These are phyloP conservation scores for Oncorhynchus tshawytscha DNA, from an alignment of 2,113 vertebrate genomes.

Conservation along the genomic window DNA sequence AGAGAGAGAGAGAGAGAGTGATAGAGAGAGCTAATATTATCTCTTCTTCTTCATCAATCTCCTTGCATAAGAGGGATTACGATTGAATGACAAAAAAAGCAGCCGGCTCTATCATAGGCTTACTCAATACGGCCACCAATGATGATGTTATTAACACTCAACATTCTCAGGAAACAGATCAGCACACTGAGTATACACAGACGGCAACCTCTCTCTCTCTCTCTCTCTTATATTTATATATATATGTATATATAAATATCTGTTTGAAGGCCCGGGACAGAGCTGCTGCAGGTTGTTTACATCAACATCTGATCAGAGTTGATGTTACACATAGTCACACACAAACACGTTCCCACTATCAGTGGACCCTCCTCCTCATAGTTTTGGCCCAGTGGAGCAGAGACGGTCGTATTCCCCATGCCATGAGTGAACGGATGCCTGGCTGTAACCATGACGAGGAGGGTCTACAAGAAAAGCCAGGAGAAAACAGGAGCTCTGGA, in stretches of 20 bases:
- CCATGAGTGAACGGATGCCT: neutral
- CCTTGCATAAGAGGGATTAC: constrained; percentile 33
- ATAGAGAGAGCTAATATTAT: neutral
- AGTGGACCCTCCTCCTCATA: neutral
- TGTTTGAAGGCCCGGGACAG: neutral
- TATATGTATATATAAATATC: no score
- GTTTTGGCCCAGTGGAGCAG: neutral
- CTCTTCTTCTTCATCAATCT: constrained; percentile 17
- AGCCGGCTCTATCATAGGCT: constrained; percentile 27
- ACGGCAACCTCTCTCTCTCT: neutral
- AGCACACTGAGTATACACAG: neutral
- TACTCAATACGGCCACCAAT: constrained; percentile 16
- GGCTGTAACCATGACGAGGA: neutral
- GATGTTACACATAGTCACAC: neutral
- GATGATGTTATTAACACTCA: constrained; percentile 3
- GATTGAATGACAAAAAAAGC: constrained; percentile 3
- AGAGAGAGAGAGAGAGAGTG: neutral
- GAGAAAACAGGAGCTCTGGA: neutral
- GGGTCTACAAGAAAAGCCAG: neutral
- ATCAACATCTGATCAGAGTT: no score
- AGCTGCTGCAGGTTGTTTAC: no score
- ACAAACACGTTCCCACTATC: neutral
- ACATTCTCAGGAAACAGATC: constrained; percentile 1
- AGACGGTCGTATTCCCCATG: neutral
- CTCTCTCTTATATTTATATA: neutral